Base-by-base conservation (phyloP, 2,888 invertebrate genomes). In the Ormyrus thymus region DNA sequence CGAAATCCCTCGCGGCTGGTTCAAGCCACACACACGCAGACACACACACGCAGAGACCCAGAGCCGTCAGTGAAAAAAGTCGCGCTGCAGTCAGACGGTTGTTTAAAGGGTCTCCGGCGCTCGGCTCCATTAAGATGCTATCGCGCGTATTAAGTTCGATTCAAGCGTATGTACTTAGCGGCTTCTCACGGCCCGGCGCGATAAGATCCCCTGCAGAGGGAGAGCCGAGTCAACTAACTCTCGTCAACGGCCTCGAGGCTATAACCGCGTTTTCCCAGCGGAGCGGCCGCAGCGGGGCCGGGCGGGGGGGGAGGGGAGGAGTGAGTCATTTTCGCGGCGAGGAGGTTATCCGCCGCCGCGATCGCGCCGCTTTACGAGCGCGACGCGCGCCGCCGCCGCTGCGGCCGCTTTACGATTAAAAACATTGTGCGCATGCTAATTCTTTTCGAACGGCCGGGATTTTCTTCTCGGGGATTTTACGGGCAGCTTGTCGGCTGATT, bases 71-170 rank as follows among this genome's bases (percentile, higher is more conserved):
- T 77, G 77, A 71, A 77, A 29, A 77, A 71, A 77, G 58, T 77
- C 65, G 7, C 65, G 59, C 59, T 59, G 6, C 15, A n/a, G 71
- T 77, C 77, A 53, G 77, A 58, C 71, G 9, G 10, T 6, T 7
- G 48, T 6, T 53, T 45, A 3, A 55, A 15, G 51, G 61, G 50
- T 45, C 45, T 11, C 61, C 6, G 11, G 51, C 43, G 29, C 11
- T 58, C 65, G 43, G 29, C 15, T n/a, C 58, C 66, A 76, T 84
- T 83, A 84, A 86, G 85, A 86, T 87, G 82, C 81, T 86, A 87
- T 87, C 86, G 79, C 66, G 11, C 81, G 83, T 85, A 86, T 87
- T 86, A 87, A 85, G 85, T 86, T 86, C 83, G 85, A 87, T 87
- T 86, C 85, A 83, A 85, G 85, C 85, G 84, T 86, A 84, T 86